phyloP scores from a whole-genome alignment of 2,888 invertebrate genomes.

The Philaethria dido region DNA sequence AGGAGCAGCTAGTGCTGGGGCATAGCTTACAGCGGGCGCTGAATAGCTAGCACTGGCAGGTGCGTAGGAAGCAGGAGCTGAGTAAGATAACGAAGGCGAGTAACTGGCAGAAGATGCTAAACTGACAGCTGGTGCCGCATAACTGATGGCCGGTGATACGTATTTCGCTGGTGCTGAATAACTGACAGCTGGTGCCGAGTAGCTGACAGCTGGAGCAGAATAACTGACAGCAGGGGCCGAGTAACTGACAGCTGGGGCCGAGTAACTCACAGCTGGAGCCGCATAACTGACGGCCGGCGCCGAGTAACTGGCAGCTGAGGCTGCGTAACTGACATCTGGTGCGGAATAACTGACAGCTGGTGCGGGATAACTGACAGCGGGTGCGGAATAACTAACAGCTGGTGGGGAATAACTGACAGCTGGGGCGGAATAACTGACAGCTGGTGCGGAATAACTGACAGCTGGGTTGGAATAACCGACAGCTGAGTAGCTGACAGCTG shows the following conservation, averaged over 20 bases:
- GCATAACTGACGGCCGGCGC: constrained; percentile 36
- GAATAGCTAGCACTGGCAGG: constrained; percentile 27
- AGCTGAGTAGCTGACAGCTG: constrained; percentile 34
- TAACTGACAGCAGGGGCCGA: constrained; percentile 22
- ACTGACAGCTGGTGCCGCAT: constrained; percentile 28
- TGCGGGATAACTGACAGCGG: constrained; percentile 28
- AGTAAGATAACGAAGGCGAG: constrained; percentile 20
- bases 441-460: constrained; percentile 29
- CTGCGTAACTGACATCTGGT: constrained; percentile 39
- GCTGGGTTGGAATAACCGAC: constrained; percentile 33
- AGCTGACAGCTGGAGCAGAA: constrained; percentile 4
- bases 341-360: constrained; percentile 7
- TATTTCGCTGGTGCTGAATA: constrained; percentile 33
- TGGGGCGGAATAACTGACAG: constrained; percentile 33
- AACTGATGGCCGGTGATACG: constrained; percentile 28
- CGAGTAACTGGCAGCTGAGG: constrained; percentile 37
- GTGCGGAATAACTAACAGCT: constrained; percentile 10
- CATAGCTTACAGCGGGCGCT: neutral
- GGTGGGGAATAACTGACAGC: constrained; percentile 27
- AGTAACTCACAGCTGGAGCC: constrained; percentile 35
- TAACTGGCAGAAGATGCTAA: constrained; percentile 11
- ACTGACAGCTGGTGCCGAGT: constrained; percentile 30
- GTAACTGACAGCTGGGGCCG: constrained; percentile 30
- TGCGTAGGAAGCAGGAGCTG: constrained; percentile 24
- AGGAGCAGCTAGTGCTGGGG: constrained; percentile 42